A percentile compares a stretch with the other conserved stretches of the same genome.
Evolutionary conservation across 2,797 vertebrate species (phyloP).

Genomic region (Chiroxiphia lanceolata): DNA sequence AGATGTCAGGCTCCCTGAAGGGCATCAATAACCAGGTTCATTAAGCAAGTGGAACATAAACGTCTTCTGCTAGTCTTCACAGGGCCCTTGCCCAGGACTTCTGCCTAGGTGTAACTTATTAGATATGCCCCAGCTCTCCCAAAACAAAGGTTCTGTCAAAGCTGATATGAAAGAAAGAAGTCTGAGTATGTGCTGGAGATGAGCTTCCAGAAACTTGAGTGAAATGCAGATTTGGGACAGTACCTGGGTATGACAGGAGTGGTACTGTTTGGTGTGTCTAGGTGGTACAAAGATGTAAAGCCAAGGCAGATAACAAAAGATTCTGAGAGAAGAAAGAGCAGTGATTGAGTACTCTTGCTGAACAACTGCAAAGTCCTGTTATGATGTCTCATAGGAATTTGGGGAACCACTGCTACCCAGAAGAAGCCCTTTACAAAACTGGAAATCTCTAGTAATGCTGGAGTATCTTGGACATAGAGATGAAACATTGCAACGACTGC

Average conservation of each 20-base stretch:
- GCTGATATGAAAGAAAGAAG: background rate
- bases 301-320: background rate
- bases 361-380: background rate
- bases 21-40: background rate
- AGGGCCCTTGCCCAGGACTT: background rate
- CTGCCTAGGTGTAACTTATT: background rate
- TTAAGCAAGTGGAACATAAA: background rate
- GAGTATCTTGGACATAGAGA: background rate
- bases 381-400: background rate
- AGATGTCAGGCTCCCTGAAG: background rate
- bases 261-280: background rate
- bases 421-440: background rate
- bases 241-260: background rate
- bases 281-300: background rate
- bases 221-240: background rate
- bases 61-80: background rate
- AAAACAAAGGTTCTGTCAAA: background rate
- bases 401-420: background rate
- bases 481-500: background rate
- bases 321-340: background rate
- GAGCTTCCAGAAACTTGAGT: background rate
- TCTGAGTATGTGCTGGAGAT: background rate
- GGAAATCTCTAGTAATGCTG: background rate
- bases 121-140: background rate
- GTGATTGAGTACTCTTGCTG: background rate